Conservation (phyloP, 2,797 vertebrate species). For the Acomys russatus region DNA sequence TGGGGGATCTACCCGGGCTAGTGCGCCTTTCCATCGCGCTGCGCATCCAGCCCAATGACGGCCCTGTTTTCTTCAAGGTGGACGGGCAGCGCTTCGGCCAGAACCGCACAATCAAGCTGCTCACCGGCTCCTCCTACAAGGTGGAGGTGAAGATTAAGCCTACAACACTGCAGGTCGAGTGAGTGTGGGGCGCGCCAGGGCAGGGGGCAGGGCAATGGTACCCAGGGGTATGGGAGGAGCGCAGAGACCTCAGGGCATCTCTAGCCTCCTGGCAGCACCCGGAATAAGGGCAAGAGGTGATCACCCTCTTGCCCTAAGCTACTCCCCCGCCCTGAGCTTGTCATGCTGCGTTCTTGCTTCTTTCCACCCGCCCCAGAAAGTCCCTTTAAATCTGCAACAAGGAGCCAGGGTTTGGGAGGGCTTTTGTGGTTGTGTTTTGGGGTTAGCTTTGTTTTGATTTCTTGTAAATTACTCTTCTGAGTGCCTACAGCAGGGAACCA, state of each 20-base stretch:
- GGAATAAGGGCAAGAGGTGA: background rate
- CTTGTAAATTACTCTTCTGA: background rate
- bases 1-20: constrained; percentile 94
- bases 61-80: constrained; percentile 96
- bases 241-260: background rate
- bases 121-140: constrained; percentile 97
- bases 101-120: constrained; percentile 97
- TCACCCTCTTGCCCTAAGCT: background rate
- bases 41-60: constrained; percentile 96
- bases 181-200: constrained; percentile 85
- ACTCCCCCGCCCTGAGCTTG: background rate
- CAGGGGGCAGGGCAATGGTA: background rate
- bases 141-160: constrained; percentile 96
- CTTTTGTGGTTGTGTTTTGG: background rate
- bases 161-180: constrained; percentile 95
- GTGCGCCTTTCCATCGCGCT: constrained; percentile 95
- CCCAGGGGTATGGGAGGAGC: background rate
- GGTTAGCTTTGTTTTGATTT: background rate
- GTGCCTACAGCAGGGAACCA: background rate
- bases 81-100: constrained; percentile 97
- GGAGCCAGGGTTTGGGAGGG: background rate
- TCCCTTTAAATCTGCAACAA: background rate
- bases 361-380: background rate
- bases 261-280: background rate
- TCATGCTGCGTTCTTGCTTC: background rate